Evolutionary conservation across 1,140 invertebrate genomes (phyloP).

Genomic region (Tribolium madens): DNA sequence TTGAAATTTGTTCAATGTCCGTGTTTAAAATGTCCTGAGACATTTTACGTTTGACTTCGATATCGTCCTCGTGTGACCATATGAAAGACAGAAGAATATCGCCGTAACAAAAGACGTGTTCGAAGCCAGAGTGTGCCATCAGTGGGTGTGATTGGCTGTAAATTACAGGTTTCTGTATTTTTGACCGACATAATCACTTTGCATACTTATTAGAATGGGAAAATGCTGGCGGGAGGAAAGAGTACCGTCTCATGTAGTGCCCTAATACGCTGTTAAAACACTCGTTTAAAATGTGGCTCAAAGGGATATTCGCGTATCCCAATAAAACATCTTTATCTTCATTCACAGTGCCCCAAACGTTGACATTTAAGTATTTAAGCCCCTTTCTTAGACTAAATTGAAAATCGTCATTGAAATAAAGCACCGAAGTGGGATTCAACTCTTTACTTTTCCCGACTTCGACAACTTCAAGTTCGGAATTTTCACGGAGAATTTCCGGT

Average conservation of each 20-base stretch:
- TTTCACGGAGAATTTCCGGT: slow-evolving; percentile 59
- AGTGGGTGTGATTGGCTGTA: slow-evolving; percentile 74
- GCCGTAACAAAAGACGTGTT: slow-evolving; percentile 89
- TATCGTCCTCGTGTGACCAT: slow-evolving; percentile 70
- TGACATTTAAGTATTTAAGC: slow-evolving; percentile 84
- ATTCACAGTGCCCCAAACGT: slow-evolving; percentile 76
- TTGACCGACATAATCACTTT: not conserved
- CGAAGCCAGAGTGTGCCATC: slow-evolving; percentile 85
- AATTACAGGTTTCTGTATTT: slow-evolving; percentile 46
- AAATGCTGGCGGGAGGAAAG: slow-evolving; percentile 74
- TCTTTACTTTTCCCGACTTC: slow-evolving; percentile 69
- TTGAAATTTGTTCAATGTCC: slow-evolving; percentile 58
- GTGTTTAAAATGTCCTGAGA: slow-evolving; percentile 54
- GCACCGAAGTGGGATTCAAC: slow-evolving; percentile 66
- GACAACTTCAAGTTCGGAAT: slow-evolving; percentile 61
- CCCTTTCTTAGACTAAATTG: slow-evolving; percentile 77
- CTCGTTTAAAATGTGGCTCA: slow-evolving; percentile 80
- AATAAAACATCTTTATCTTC: slow-evolving; percentile 72
- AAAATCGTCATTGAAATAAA: slow-evolving; percentile 82
- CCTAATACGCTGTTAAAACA: slow-evolving; percentile 85
- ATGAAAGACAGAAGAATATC: slow-evolving; percentile 88
- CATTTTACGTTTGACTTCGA: slow-evolving; percentile 62
- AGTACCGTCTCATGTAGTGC: slow-evolving; percentile 81
- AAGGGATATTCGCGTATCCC: slow-evolving; percentile 84
- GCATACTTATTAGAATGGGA: slow-evolving; percentile 68